Conservation (phyloP, 30 jellyfish, hydroid and myxozoan genomes). For the Cassiopea xamachana region DNA sequence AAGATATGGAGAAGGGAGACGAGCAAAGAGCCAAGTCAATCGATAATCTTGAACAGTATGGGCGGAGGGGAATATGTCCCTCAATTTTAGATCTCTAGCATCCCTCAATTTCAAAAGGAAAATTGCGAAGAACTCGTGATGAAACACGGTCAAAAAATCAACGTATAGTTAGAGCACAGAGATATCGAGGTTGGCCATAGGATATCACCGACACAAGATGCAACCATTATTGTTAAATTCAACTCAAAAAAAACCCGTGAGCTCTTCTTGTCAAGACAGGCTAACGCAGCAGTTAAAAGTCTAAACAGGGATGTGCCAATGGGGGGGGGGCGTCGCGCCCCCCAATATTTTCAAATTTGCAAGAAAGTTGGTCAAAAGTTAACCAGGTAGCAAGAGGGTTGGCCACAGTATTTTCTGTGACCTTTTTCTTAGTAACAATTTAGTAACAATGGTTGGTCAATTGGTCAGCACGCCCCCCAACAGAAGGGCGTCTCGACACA, state of each 20-base stretch:
- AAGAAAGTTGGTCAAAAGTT: too few species aligned
- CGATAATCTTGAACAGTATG: neutral
- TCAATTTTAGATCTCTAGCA: neutral
- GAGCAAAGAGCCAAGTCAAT: too few species aligned
- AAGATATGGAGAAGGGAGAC: too few species aligned
- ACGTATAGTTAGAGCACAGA: neutral
- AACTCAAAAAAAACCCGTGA: neutral
- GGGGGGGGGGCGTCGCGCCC: too few species aligned
- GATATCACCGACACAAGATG: neutral
- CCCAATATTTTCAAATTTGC: too few species aligned
- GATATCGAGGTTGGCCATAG: neutral
- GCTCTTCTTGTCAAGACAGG: neutral
- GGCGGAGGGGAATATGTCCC: neutral
- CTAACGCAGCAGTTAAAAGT: neutral
- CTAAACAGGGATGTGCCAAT: too few species aligned
- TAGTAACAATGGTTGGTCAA: too few species aligned
- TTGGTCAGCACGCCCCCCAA: too few species aligned
- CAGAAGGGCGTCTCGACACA: too few species aligned
- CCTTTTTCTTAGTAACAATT: too few species aligned
- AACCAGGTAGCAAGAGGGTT: too few species aligned
- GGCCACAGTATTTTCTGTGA: too few species aligned
- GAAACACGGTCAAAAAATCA: neutral
- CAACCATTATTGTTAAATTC: neutral
- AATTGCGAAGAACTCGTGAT: neutral
- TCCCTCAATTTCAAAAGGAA: neutral